Base-by-base conservation (phyloP, 1,140 invertebrate species). In the Brachionus plicatilis region DNA sequence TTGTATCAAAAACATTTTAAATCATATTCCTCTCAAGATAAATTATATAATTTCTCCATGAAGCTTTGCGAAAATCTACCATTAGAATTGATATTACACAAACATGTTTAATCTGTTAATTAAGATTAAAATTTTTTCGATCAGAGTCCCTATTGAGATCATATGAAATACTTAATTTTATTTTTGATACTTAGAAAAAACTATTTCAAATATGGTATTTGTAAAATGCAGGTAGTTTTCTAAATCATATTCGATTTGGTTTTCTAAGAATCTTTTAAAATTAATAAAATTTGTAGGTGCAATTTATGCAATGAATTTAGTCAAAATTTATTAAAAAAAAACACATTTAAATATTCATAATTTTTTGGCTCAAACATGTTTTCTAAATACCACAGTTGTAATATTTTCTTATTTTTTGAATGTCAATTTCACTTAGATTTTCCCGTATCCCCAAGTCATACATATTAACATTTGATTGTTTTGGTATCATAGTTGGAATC, bases 401-500 rank as follows among this genome's bases (percentile, higher is more conserved):
- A 11, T 80, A 80, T 53, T 53, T 65, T 80, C 47, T 80, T 27
- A 80, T 53, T 37, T 80, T 80, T 29, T 80, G 27, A 20, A 80
- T 65, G 47, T 80, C 76, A 41, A 33, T 80, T 24, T 53, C 47
- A 65, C 76, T 80, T 1, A 80, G 20, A 65, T 80, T 53, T n/a
- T 53, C 27, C 47, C 76, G 20, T 33, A 53, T 80, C 8, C 76
- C 76, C 45, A 80, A 37, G 17, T 56, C 27, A 41, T n/a, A 41
- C 47, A 65, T 33, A 80, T 80, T 80, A n/a, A 80, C 37, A 80
- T 37, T 53, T 56, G 47, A 29, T 14, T 80, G 24, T 29, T 33
- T 53, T 41, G 76, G 76, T 29, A 53, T 56, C 56, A 80, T 80
- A 17, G 76, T 80, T 65, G 76, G 76, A 33, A 80, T 29, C 8